Base-by-base conservation (phyloP, 2,113 vertebrate genomes). In the Chlamydotis undulata region DNA sequence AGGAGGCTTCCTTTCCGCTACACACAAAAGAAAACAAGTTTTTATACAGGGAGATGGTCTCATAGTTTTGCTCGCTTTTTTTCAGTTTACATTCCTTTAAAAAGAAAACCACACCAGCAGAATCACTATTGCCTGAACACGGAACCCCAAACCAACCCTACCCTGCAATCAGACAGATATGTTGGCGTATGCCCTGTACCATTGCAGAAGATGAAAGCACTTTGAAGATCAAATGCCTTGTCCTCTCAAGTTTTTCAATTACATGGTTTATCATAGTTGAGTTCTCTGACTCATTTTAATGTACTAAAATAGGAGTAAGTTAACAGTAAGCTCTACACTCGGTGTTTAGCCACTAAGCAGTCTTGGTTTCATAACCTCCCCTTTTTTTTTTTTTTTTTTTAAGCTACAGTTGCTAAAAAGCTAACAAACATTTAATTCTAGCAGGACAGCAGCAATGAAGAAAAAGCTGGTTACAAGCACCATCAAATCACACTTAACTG, bases 1-100 rank as follows among this genome's bases (percentile, higher is more conserved):
- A 95, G 99, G 99, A 97, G 99, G 99, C 97, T 99, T 99, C 98
- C 99, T 99, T 98, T 99, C 99, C 97, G 99, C 99, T 99, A 88
- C 82, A 97, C 97, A 97, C 89, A 93, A 97, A 97, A 96, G 75
- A 79, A 96, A 97, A 95, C 25, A 28, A 95, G 95, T 14, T 86
- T 96, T 96, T 53, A 92, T 79, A 43, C 2, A 74, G 85, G 83
- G 89, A 96, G 93, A 96, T 49, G 86, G 56, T 59, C 76, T 70
- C 59, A 47, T 10, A 43, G 1, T 50, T 77, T 84, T 89, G 35
- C 15, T 29, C 3, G 14, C 22, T 41, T 64, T 69, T 64, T 65
- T 18, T 12, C 3, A 83, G 65, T 93, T 96, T 92, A 87, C 76
- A 83, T 83, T 81, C 53, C 84, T 90, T 93, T 73, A 91, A 65